phyloP scores from a whole-genome alignment of 2,113 vertebrate genomes.

The Scortum barcoo region DNA sequence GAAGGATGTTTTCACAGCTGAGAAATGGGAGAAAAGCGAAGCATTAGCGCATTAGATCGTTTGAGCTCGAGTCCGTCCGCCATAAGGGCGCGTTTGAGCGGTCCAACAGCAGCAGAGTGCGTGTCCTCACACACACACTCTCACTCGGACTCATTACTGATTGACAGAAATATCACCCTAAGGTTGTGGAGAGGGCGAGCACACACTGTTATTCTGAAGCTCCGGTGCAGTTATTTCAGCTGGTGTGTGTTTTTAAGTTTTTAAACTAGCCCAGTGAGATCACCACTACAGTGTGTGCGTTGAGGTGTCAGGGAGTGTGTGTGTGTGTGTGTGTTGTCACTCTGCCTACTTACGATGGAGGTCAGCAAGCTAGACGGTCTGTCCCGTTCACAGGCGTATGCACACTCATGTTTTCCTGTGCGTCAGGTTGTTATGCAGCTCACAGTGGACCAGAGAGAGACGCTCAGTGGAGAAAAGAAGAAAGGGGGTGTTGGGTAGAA shows the following conservation, averaged over 20 bases:
- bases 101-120: background rate
- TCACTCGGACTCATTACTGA: background rate
- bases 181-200: background rate
- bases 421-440: conserved; percentile 48
- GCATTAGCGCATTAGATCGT: conserved; percentile 18
- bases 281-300: background rate
- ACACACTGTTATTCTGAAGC: background rate
- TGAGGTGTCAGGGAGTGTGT: background rate
- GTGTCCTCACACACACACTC: background rate
- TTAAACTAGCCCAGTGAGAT: conserved; percentile 1
- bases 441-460: conserved; percentile 26
- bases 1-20: conserved; percentile 77
- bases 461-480: background rate
- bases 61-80: background rate
- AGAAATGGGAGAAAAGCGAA: conserved; percentile 30
- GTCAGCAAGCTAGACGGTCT: conserved; percentile 24
- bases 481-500: conserved; percentile 7
- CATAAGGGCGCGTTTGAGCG: conserved; percentile 26
- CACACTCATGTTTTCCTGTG: conserved; percentile 36
- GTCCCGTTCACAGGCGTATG: conserved; percentile 27
- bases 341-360: conserved; percentile 23
- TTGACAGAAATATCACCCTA: background rate
- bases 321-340: conserved; percentile 24
- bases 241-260: conserved; percentile 4
- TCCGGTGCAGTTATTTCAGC: conserved; percentile 22